These are phyloP conservation scores for Papio anubis DNA, from an alignment of 2,113 vertebrate species.

Conservation along the genomic window DNA sequence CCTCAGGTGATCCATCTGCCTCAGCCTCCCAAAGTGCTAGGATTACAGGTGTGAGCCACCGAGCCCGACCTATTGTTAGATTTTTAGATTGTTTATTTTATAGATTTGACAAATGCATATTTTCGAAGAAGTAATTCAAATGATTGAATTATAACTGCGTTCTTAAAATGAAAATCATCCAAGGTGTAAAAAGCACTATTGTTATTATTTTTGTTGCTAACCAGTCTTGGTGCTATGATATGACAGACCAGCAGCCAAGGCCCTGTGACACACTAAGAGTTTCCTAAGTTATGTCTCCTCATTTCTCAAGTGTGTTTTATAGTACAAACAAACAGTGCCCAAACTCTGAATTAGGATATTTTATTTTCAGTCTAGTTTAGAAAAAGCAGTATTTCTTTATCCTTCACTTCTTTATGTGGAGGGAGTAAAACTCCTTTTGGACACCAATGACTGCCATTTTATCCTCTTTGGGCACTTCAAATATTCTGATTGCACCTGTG, in stretches of 20 bases:
- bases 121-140: not conserved
- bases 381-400: not conserved
- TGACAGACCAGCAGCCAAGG: not conserved
- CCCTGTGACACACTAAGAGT: not conserved
- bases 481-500: not conserved
- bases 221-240: not conserved
- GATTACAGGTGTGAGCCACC: too few species aligned
- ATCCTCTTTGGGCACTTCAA: slow-evolving; percentile 16
- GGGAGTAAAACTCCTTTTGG: not conserved
- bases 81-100: not conserved
- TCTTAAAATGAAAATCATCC: not conserved
- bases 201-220: not conserved
- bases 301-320: not conserved
- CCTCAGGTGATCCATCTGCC: too few species aligned
- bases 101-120: not conserved
- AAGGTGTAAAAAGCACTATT: not conserved
- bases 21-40: too few species aligned
- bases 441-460: not conserved
- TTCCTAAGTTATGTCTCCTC: not conserved
- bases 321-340: not conserved
- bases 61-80: not conserved
- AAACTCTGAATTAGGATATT: not conserved
- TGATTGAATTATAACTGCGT: not conserved
- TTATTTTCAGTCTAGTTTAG: slow-evolving; percentile 21
- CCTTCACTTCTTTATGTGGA: not conserved